Base-by-base conservation (phyloP, 2,888 invertebrate species). In the Seladonia tumulorum region DNA sequence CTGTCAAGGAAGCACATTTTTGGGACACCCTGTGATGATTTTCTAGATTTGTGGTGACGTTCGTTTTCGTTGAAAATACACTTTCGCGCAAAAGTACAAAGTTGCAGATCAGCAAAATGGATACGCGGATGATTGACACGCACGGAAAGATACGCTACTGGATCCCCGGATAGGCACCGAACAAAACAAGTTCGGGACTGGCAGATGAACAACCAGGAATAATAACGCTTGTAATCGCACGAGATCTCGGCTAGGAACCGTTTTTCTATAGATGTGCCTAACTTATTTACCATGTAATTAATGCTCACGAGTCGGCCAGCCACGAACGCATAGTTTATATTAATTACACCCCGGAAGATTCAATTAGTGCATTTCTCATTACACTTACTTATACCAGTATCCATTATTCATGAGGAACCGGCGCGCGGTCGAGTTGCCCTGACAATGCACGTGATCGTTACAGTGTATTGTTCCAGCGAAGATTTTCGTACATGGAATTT, bases 361-460 rank as follows among this genome's bases (percentile, higher is more conserved):
- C 94, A 94, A 94, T 94, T 94, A 94, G 94, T 93, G 94, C 93
- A 93, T 94, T 93, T 93, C 94, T 94, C 94, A 93, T 94, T 94
- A 94, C 94, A 91, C 92, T 93, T 92, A 93, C 92, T 93, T 94
- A 93, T 91, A 93, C 91, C 88, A 87, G 89, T 90, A 94, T 94
- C 92, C 93, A 94, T 94, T 94, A 94, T 94, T 94, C 93, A 94
- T 93, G 91, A 93, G 91, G 86, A 88, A 89, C 85, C 90, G 78
- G 80, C 88, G 80, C 88, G 85, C 88, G 89, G 88, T 89, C 90
- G 89, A 90, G 87, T 88, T 66, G 82, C 87, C 63, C 91, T 89
- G 92, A 93, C 93, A 93, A 93, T 93, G 91, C 90, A 91, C 89
- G 88, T 90, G 81, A 86, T 85, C 78, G 70, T 85, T 85, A 68